Evolutionary conservation across 2,888 invertebrate species (phyloP).

Genomic region (Eupeodes luniger): DNA sequence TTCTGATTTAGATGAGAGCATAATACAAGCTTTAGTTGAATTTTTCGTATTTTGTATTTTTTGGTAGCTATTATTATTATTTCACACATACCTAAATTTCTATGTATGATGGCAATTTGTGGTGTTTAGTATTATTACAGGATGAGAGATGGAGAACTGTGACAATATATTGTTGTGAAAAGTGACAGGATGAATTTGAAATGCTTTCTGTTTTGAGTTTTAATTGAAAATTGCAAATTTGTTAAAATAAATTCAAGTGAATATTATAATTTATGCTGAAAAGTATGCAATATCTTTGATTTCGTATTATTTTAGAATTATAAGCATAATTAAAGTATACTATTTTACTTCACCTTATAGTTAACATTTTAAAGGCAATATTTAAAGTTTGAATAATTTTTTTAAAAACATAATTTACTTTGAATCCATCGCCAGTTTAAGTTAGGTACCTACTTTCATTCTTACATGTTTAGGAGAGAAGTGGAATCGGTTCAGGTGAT

Average conservation of each 20-base stretch:
- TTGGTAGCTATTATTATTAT: not conserved
- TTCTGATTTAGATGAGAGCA: conserved; percentile 54
- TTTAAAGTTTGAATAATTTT: too few species aligned
- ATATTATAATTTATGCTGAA: conserved; percentile 11
- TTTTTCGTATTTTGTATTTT: conserved; percentile 20
- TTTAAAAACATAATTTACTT: too few species aligned
- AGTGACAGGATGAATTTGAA: conserved; percentile 31
- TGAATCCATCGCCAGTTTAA: too few species aligned
- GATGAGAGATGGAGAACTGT: conserved; percentile 34
- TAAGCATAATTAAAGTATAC: too few species aligned
- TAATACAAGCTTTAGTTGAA: conserved; percentile 9
- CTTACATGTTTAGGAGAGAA: too few species aligned
- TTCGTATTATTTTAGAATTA: too few species aligned
- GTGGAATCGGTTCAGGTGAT: too few species aligned
- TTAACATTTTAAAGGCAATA: too few species aligned
- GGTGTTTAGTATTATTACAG: conserved; percentile 29
- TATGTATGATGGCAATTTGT: conserved; percentile 23
- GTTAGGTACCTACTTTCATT: too few species aligned
- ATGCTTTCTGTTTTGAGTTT: not conserved
- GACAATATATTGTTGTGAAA: conserved; percentile 33
- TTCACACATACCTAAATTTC: conserved; percentile 21
- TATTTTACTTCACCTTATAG: too few species aligned
- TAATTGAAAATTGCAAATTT: conserved; percentile 30
- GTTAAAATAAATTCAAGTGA: conserved; percentile 8
- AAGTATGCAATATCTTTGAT: not conserved